Evolutionary conservation across 2,797 vertebrate species (phyloP), one percentile per base, ranked within the genome.

Genomic region (Nyctalus aviator): DNA sequence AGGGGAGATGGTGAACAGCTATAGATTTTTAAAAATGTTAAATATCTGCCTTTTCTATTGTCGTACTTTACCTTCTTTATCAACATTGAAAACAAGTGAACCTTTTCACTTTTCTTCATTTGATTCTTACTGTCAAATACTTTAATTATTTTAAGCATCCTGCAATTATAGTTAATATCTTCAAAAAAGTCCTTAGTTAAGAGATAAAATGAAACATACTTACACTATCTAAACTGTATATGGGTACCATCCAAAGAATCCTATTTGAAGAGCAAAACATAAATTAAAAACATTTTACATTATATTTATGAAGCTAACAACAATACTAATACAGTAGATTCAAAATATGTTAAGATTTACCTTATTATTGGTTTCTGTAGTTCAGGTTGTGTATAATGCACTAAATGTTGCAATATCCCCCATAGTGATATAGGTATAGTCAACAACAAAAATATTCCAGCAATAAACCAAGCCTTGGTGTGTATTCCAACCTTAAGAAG

Each of bases 221-320:
- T 98, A 99, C 99, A 96, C 99, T 99, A 97, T 99, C 99, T 98
- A 99, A 98, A 97, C 99, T 99, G 98, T 99, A 99, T 98, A 99
- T 99, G 27, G 99, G 99, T 91, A 99, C 99, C 99, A 99, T 99
- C 99, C 99, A 99, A 92, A 99, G 98, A 98, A 99, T 99, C 97
- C 99, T 99, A 97, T 94, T 94, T 96, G 21, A 93, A 96, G 94
- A 97, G 95, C 53, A 98, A 96, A 97, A 89, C 53, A 95, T 53
- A 95, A 88, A 46, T 88, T 93, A 37, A 97, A 94, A 95, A 97
- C 2, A 95, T 91, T 96, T 91, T 76, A 79, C 37, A 78, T 68
- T 68, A 73, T 41, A 68, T 96, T 96, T 97, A 77, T 88, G 69
- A 55, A 85, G 75, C 4, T n/a, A 91, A 91, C 6, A 94, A 94